A percentile compares a stretch with the other conserved stretches of the same genome.
Conservation (phyloP, 1,140 invertebrate genomes). For the Sipha flava region DNA sequence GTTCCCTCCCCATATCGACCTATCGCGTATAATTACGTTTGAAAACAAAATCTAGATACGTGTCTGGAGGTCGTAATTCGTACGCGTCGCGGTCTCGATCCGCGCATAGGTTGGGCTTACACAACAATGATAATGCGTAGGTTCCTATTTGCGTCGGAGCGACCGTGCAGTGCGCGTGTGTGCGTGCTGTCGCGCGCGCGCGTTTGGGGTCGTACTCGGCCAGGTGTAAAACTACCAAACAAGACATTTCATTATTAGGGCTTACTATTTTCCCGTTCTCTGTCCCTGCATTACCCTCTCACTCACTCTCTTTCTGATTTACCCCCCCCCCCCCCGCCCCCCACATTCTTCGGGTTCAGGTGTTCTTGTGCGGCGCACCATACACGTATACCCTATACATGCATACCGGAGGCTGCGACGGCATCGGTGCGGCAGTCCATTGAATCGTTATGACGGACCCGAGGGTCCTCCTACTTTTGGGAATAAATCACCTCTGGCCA, state of each 20-base stretch:
- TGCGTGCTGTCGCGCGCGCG: background rate
- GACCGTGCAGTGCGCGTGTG: background rate
- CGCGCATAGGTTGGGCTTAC: too few species aligned
- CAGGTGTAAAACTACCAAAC: constrained; percentile 22
- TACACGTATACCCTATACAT: background rate
- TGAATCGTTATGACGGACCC: background rate
- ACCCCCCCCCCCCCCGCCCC: too few species aligned
- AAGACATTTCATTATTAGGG: constrained; percentile 8
- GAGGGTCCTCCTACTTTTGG: background rate
- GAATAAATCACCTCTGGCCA: background rate
- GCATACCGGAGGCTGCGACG: background rate
- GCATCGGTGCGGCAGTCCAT: background rate
- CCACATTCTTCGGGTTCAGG: background rate
- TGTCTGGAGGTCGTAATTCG: background rate
- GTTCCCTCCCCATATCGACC: too few species aligned
- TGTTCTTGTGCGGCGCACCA: background rate
- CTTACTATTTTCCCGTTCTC: background rate
- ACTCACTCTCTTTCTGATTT: too few species aligned
- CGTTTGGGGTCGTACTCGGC: background rate
- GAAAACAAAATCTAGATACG: background rate
- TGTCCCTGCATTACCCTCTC: too few species aligned
- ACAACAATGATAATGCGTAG: too few species aligned
- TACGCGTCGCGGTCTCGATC: too few species aligned
- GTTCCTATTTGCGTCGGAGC: too few species aligned
- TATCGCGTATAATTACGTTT: background rate